Evolutionary conservation across 2,797 vertebrate genomes (phyloP).

Genomic region (Clarias platycephalus): DNA sequence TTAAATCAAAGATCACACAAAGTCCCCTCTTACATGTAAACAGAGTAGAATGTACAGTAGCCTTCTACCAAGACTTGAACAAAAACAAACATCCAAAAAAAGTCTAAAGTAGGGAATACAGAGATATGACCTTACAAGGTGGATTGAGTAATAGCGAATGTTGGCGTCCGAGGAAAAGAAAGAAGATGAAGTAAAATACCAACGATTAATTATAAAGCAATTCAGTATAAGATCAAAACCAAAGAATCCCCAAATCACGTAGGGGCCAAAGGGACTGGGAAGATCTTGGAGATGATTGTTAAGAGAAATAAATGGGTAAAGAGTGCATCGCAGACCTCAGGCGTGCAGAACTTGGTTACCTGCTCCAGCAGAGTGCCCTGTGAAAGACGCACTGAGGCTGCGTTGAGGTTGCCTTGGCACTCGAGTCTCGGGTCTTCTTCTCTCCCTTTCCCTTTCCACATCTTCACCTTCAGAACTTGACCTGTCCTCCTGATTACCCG

Average conservation of each 20-base stretch:
- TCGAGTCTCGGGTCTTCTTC: conserved; percentile 58
- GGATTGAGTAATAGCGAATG: neutral
- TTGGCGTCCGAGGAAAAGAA: neutral
- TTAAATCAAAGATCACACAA: conserved; percentile 26
- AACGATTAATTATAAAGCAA: neutral
- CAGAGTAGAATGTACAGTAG: neutral
- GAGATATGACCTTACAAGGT: neutral
- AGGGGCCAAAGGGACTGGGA: conserved; percentile 1
- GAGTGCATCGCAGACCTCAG: conserved; percentile 21
- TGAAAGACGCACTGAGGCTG: conserved; percentile 67
- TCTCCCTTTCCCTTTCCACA: conserved; percentile 44
- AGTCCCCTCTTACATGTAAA: conserved; percentile 5
- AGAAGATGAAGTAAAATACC: conserved; percentile 11
- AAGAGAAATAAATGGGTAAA: conserved; percentile 45
- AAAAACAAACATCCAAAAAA: neutral
- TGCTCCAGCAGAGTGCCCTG: conserved; percentile 63
- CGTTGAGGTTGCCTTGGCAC: conserved; percentile 56
- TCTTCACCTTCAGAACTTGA: conserved; percentile 66
- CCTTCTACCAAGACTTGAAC: neutral
- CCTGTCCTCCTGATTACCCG: conserved; percentile 53
- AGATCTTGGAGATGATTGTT: conserved; percentile 33
- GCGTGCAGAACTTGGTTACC: conserved; percentile 68
- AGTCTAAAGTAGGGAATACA: neutral
- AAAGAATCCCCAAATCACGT: conserved; percentile 9
- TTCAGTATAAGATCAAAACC: conserved; percentile 9